Evolutionary conservation across 2,113 vertebrate genomes (phyloP).

Genomic region (Odocoileus virginianus): DNA sequence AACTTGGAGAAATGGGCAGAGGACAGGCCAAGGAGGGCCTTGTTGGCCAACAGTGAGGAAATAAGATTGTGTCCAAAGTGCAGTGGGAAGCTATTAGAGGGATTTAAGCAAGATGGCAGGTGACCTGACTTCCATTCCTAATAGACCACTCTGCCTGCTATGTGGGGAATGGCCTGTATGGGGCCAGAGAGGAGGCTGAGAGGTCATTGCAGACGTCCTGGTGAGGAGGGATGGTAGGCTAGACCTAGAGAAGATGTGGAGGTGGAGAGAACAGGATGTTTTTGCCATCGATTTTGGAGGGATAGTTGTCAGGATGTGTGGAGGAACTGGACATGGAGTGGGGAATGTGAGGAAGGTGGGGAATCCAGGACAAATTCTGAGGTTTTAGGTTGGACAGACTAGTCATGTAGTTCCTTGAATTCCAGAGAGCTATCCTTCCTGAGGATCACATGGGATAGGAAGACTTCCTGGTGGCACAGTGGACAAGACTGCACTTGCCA

Average conservation of each 20-base stretch:
- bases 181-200: neutral
- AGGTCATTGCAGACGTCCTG: neutral
- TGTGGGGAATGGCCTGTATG: neutral
- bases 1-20: neutral
- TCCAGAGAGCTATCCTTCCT: neutral
- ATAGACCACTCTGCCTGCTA: neutral
- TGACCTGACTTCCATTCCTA: neutral
- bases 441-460: neutral
- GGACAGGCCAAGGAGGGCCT: neutral
- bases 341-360: neutral
- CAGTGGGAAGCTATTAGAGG: neutral
- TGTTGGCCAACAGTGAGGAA: neutral
- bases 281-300: neutral
- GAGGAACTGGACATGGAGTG: neutral
- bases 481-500: neutral
- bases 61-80: neutral
- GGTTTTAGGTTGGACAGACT: neutral
- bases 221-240: neutral
- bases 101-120: neutral
- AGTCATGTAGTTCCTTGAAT: neutral
- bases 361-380: neutral
- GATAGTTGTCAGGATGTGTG: neutral
- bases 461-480: neutral
- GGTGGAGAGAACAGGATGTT: neutral
- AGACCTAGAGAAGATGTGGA: neutral